phyloP scores from a whole-genome alignment of 2,797 vertebrate species.

The Sebastiscus tertius region DNA sequence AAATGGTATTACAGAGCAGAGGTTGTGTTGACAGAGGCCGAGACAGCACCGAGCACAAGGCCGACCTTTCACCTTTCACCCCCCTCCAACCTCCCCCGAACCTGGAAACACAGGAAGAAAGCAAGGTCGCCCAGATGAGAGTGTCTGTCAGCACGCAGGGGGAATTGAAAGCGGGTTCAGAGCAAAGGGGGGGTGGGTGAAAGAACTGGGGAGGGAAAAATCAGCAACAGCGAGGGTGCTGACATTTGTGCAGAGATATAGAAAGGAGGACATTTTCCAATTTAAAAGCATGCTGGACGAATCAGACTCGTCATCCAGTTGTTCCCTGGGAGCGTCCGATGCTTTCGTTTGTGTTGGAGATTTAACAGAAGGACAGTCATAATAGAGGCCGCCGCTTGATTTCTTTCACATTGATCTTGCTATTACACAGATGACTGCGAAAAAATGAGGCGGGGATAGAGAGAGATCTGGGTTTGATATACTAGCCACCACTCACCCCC shows the following conservation, averaged over 20 bases:
- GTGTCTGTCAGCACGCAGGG: conserved; percentile 73
- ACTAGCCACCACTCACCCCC: conserved; percentile 19
- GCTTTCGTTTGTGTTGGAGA: conserved; percentile 42
- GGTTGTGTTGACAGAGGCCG: conserved; percentile 78
- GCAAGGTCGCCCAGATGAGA: conserved; percentile 75
- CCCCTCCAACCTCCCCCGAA: conserved; percentile 40
- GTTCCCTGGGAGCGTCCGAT: conserved; percentile 39
- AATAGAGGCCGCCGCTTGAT: conserved; percentile 65
- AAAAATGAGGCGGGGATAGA: conserved; percentile 34
- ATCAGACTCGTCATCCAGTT: conserved; percentile 55
- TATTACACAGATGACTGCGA: conserved; percentile 70
- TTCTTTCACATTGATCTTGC: conserved; percentile 68
- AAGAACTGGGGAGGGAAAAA: neutral
- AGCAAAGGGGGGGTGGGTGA: neutral
- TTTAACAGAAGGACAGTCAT: conserved; percentile 62
- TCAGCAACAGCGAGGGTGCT: conserved; percentile 12
- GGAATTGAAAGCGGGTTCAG: conserved; percentile 72
- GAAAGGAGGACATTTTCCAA: conserved; percentile 53
- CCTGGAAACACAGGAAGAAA: conserved; percentile 77
- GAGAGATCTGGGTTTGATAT: conserved; percentile 69
- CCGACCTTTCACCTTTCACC: conserved; percentile 74
- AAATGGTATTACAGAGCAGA: conserved; percentile 69
- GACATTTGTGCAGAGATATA: conserved; percentile 48
- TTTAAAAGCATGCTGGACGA: conserved; percentile 56
- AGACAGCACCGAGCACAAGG: conserved; percentile 67